phyloP scores from a whole-genome alignment of 1,140 invertebrate species.

The Sesamia nonagrioides region DNA sequence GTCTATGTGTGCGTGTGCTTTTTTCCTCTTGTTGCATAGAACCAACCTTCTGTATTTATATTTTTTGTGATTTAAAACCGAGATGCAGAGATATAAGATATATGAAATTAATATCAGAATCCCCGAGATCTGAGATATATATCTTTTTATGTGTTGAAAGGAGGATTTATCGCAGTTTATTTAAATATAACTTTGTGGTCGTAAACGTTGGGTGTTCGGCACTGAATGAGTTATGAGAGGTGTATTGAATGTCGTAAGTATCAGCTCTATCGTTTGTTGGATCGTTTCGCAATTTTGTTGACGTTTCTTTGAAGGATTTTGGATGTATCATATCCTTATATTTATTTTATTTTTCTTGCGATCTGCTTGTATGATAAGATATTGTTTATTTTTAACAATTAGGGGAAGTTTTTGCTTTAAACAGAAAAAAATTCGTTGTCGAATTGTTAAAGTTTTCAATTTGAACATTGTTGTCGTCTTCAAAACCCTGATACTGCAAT shows the following conservation, averaged over 20 bases:
- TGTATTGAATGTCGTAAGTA: conserved; percentile 27
- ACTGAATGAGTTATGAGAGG: conserved; percentile 22
- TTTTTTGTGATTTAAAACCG: conserved; percentile 50
- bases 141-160: conserved; percentile 50
- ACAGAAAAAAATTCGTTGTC: no score
- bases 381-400: no score
- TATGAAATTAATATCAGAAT: conserved; percentile 59
- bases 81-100: conserved; percentile 53
- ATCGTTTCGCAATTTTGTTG: conserved; percentile 11
- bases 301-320: neutral
- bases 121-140: conserved; percentile 54
- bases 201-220: conserved; percentile 31
- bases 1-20: no score
- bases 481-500: no score
- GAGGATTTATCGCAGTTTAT: conserved; percentile 45
- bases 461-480: no score
- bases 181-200: conserved; percentile 47
- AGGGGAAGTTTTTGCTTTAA: no score
- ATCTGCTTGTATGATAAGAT: no score
- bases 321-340: neutral
- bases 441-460: no score
- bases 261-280: neutral
- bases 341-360: neutral
- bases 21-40: neutral
- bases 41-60: neutral